phyloP scores from a whole-genome alignment of 2,888 invertebrate species.

The Anodontia alba region DNA sequence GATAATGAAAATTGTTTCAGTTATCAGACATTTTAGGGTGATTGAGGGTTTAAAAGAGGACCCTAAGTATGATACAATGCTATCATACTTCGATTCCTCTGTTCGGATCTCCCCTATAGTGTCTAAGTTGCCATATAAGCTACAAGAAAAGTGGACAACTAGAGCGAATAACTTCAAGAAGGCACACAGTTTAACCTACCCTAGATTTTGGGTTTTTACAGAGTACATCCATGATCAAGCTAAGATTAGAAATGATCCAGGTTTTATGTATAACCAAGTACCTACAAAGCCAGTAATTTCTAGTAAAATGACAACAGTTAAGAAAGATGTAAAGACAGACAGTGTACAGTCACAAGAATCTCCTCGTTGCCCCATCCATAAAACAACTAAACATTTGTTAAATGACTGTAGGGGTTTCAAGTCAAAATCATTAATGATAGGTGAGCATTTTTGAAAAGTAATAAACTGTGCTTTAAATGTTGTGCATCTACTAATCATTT shows the following conservation, averaged over 20 bases:
- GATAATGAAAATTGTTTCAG: conserved; percentile 48
- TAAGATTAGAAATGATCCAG: conserved; percentile 50
- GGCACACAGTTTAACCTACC: conserved; percentile 42
- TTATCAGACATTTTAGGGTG: conserved; percentile 46
- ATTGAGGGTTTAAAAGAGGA: conserved; percentile 49
- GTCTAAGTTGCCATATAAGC: conserved; percentile 51
- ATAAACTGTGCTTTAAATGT: conserved; percentile 48
- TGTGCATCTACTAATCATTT: conserved; percentile 35
- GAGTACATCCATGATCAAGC: conserved; percentile 51
- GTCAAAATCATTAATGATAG: conserved; percentile 28
- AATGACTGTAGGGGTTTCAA: conserved; percentile 35
- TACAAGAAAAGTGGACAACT: conserved; percentile 60
- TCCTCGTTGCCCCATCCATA: conserved; percentile 31
- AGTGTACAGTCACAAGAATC: conserved; percentile 6
- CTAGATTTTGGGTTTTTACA: conserved; percentile 55
- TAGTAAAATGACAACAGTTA: conserved; percentile 1
- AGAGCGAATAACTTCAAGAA: conserved; percentile 51
- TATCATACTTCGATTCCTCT: conserved; percentile 57
- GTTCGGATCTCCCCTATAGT: conserved; percentile 54
- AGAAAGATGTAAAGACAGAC: background rate
- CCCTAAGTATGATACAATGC: conserved; percentile 25
- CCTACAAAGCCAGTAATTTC: background rate
- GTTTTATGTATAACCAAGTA: conserved; percentile 27
- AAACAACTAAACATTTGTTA: conserved; percentile 28
- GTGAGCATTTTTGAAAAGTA: conserved; percentile 29